Base-by-base conservation (phyloP, 2,888 invertebrate genomes). In the Taphrorychus bicolor region DNA sequence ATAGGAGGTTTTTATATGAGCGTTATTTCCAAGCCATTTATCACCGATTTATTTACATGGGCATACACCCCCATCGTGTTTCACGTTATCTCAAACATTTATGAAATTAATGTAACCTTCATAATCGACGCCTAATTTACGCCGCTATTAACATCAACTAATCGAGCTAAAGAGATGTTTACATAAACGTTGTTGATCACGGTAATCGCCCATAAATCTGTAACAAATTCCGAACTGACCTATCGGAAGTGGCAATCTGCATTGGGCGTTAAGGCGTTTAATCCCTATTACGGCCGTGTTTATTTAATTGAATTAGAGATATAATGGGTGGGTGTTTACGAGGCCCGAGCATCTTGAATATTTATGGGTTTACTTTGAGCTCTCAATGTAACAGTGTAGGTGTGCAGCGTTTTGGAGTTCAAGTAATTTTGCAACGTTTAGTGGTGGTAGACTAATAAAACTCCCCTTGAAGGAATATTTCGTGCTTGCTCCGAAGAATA, bases 111-210 rank as follows among this genome's bases (percentile, higher is more conserved):
- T 32, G 32, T 9, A 32, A 32, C 32, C 32, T 32, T 32, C 7
- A 32, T 32, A 32, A 32, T 45, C 45, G 17, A 45, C 45, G 45
- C 45, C 45, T 45, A 45, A 45, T 45, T 45, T 16, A 45, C 45
- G 17, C 17, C 7, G 17, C 17, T 16, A 14, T 45, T 17, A 45
- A 45, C 45, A 45, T 45, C 16, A 17, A 45, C 16, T 45, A 45
- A 45, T 45, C 45, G 45, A 45, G 5, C 45, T 32, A 32, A 32
- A 32, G 32, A 32, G 7, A 32, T 32, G 45, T 45, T 14, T 45
- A 45, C 45, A 45, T 45, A 45, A 45, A 14, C 7, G 14, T 17
- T 14, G 45, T 17, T 45, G 45, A 45, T 16, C 45, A 32, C 11
- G 32, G 32, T 32, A 32, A 32, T 32, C 32, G 32, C 3, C 32